A percentile compares a stretch with the other conserved stretches of the same genome.
These are phyloP conservation scores for Cephus cinctus DNA, from an alignment of 1,140 invertebrate genomes.

Conservation along the genomic window DNA sequence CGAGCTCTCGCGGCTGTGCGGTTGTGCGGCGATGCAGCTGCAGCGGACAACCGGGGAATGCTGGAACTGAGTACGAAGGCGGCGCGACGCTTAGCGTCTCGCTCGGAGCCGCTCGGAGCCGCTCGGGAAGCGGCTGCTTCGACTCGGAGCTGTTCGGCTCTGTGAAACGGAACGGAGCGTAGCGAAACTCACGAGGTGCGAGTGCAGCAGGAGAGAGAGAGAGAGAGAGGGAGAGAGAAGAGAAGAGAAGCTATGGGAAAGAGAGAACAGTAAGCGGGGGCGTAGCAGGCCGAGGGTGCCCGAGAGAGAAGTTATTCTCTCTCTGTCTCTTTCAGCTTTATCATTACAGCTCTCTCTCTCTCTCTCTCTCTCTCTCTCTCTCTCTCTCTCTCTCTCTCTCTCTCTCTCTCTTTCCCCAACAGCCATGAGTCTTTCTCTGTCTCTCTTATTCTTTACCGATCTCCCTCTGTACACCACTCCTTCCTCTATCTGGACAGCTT, in stretches of 20 bases:
- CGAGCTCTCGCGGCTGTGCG: background rate
- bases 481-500: too few relatives aligned
- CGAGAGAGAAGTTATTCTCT: slow-evolving; percentile 16
- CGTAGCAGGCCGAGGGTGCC: slow-evolving; percentile 22
- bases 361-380: slow-evolving; percentile 25
- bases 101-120: slow-evolving; percentile 24
- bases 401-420: slow-evolving; percentile 14
- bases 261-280: slow-evolving; percentile 14
- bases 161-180: slow-evolving; percentile 8
- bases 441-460: too few relatives aligned
- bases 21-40: slow-evolving; percentile 40
- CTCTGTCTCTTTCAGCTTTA: background rate
- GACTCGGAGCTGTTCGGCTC: slow-evolving; percentile 24
- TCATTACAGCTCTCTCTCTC: slow-evolving; percentile 7
- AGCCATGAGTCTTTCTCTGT: slow-evolving; percentile 40
- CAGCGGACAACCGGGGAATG: slow-evolving; percentile 47
- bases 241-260: slow-evolving; percentile 19
- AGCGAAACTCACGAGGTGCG: background rate
- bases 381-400: slow-evolving; percentile 8
- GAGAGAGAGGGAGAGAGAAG: slow-evolving; percentile 13
- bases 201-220: slow-evolving; percentile 8
- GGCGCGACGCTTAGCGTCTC: slow-evolving; percentile 19
- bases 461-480: too few relatives aligned
- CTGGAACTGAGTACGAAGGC: slow-evolving; percentile 43
- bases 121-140: slow-evolving; percentile 38